Evolutionary conservation across 2,888 invertebrate genomes (phyloP), one percentile per base, ranked within the genome.

Genomic region (Aromia moschata): DNA sequence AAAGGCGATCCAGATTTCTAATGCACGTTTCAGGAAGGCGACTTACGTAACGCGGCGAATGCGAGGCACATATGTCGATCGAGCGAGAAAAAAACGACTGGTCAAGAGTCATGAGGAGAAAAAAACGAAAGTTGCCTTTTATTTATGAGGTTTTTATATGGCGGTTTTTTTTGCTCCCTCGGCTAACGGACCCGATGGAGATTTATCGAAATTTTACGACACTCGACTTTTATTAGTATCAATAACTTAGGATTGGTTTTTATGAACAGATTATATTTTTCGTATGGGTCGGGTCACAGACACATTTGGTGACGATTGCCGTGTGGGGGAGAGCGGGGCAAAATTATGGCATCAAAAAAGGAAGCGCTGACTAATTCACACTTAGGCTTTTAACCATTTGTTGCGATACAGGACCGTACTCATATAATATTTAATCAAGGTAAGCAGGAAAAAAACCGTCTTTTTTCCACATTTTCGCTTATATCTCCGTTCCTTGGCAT

Each of bases 1-100:
- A 51, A 57, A 20, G 43, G 31, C 38, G 49, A 49, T 56, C 37
- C 33, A 30, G 37, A 40, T 41, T 56, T 56, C 56, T 47, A 56
- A 7, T 25, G 7, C 25, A 7, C 25, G 7, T 25, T 25, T 25
- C 25, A 25, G 25, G 3, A 5, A 25, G 4, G 25, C 25, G 7
- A 25, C 7, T 7, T 25, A n/a, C 25, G 25, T 25, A 3, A 7
- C 25, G 4, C 25, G 25, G 7, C 25, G 4, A 7, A 7, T 7
- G 4, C 25, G 25, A 25, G 4, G 4, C 4, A 25, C 25, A 49
- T 49, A 33, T 49, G 49, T 18, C 20, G 37, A 18, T 18, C 25
- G 25, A 7, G 16, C 10, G 33, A 33, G 16, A 47, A 47, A 18
- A 33, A 17, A 18, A 25, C 49, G 25, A 2, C 5, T 33, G 11